These are phyloP conservation scores for Ianthella basta DNA, from an alignment of 37 sponge, comb jelly and placozoan species.

Conservation along the genomic window DNA sequence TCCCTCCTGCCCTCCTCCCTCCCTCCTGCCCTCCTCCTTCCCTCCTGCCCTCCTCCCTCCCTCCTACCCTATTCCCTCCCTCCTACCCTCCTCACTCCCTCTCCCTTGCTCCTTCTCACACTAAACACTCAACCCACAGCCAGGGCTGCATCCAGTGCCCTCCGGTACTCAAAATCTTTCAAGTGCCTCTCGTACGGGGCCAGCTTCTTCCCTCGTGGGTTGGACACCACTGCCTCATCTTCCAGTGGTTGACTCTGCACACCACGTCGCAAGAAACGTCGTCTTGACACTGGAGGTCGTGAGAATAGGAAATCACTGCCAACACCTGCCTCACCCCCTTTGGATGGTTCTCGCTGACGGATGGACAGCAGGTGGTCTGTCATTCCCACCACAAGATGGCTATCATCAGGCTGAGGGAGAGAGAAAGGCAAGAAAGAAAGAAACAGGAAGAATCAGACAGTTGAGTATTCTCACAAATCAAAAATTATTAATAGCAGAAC, in stretches of 20 bases:
- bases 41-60: too few relatives aligned
- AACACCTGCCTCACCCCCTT: background rate
- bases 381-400: conserved; percentile 93
- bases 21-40: too few relatives aligned
- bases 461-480: too few relatives aligned
- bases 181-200: conserved; percentile 75
- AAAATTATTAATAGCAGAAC: too few relatives aligned
- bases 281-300: conserved; percentile 32
- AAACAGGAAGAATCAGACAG: background rate
- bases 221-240: conserved; percentile 65
- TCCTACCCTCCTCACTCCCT: too few relatives aligned
- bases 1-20: too few relatives aligned
- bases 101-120: background rate
- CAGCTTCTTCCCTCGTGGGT: conserved; percentile 43
- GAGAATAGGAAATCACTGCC: background rate
- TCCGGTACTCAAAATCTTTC: conserved; percentile 83
- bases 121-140: conserved; percentile 32
- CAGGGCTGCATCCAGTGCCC: conserved; percentile 85
- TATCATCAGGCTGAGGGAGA: conserved; percentile 78
- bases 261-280: conserved; percentile 78
- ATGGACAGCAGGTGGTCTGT: conserved; percentile 82
- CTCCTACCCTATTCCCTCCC: too few relatives aligned
- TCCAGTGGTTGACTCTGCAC: conserved; percentile 56
- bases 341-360: conserved; percentile 31
- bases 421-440: background rate